Evolutionary conservation across 1,140 invertebrate species (phyloP), one percentile per base, ranked within the genome.

Genomic region (Daktulosphaira vitifoliae): DNA sequence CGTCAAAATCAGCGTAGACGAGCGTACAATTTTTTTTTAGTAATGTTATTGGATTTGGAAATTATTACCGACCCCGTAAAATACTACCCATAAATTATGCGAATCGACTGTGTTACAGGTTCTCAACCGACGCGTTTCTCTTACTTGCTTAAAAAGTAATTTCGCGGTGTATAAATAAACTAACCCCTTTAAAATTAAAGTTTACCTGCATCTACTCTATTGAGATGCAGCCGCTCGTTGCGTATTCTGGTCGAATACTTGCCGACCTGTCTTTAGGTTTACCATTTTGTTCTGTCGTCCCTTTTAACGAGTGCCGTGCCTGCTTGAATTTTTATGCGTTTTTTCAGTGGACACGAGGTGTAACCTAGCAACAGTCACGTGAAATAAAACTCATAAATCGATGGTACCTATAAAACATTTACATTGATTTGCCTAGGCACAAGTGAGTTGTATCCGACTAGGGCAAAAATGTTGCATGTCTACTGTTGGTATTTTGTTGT

Each of bases 341-440:
- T 13, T 29, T 2, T 9, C 20, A 3, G n/a, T 37, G 2, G 8
- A 6, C 7, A 5, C 5, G 25, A 6, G 38, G 22, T 44, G 39
- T 59, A 44, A 9, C 54, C 23, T 59, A 59, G 54, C 54, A 59
- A 59, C 54, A 26, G 18, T 26, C 38, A 56, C 16, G 25, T 25
- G 11, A 18, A 48, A 22, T 20, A 48, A 48, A n/a, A 56, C 38
- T 15, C n/a, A 5, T 56, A 59, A 59, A 59, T 59, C 54, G 54
- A 59, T 59, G 38, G 42, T 42, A 13, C 54, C 54, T 59, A 26
- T 59, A 46, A 59, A 59, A 59, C 54, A 59, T 59, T 59, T 59
- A 59, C 39, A 44, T n/a, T 4, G n/a, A 44, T 11, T 33, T 11
- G 29, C 29, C 29, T 6, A 11, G 11, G 4, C 15, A 4, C 56